Conservation (phyloP, 2,888 invertebrate species). For the Lochmaea capreae region DNA sequence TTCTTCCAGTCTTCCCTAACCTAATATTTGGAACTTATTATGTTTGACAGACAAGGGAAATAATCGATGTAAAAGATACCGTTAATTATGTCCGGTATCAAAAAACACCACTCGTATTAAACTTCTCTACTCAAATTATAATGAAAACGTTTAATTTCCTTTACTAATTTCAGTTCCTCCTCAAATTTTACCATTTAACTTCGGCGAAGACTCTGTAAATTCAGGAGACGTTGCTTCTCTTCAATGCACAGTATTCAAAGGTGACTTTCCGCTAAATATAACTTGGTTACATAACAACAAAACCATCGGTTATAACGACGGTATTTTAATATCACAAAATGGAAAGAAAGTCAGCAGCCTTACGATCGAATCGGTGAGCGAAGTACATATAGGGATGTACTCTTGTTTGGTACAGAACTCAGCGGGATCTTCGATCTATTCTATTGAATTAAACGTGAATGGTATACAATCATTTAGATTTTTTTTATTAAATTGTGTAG, state of each 20-base stretch:
- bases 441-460: constrained; percentile 68
- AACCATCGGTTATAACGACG: constrained; percentile 52
- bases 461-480: constrained; percentile 33
- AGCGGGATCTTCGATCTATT: constrained; percentile 67
- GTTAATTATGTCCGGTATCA: no score
- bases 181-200: constrained; percentile 75
- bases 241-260: constrained; percentile 76
- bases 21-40: no score
- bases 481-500: not conserved
- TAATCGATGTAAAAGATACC: no score
- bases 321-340: constrained; percentile 64
- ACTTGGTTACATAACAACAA: constrained; percentile 74
- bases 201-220: constrained; percentile 75
- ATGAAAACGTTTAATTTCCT: not conserved
- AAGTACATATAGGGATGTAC: constrained; percentile 72
- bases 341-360: constrained; percentile 67
- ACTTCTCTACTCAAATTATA: not conserved
- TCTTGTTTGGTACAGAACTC: constrained; percentile 72
- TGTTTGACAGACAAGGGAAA: no score
- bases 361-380: constrained; percentile 71
- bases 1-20: no score
- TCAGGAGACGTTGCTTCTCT: constrained; percentile 55
- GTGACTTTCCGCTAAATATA: constrained; percentile 81
- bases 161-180: constrained; percentile 62
- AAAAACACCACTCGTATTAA: not conserved